Evolutionary conservation across 2,113 vertebrate genomes (phyloP).

Genomic region (Chaetodon auriga): DNA sequence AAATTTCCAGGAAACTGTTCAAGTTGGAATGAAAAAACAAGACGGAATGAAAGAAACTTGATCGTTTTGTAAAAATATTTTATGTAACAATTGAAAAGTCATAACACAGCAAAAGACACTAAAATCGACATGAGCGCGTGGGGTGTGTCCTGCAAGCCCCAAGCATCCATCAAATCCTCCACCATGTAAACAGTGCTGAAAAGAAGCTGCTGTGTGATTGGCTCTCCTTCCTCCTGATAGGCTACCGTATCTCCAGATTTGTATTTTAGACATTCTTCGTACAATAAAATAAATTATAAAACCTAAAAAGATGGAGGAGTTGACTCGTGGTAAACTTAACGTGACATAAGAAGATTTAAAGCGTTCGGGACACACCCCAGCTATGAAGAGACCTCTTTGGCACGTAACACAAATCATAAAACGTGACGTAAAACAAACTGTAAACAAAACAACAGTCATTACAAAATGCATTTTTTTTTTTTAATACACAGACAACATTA

Average conservation of each 20-base stretch:
- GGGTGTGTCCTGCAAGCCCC: constrained; percentile 56
- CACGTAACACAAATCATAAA: constrained; percentile 78
- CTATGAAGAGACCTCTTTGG: constrained; percentile 83
- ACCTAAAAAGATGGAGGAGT: constrained; percentile 28
- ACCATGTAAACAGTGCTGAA: constrained; percentile 73
- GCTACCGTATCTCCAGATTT: constrained; percentile 28
- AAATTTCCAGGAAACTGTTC: not conserved
- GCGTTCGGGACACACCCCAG: constrained; percentile 60
- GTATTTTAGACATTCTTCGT: constrained; percentile 35
- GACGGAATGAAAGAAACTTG: constrained; percentile 13
- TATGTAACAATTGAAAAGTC: constrained; percentile 74
- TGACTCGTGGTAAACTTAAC: constrained; percentile 58
- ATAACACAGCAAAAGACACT: constrained; percentile 72
- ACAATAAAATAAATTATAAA: constrained; percentile 63
- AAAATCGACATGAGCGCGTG: constrained; percentile 56
- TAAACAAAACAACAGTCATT: constrained; percentile 64
- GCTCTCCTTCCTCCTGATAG: constrained; percentile 36
- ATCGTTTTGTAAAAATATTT: constrained; percentile 75
- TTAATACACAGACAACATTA: constrained; percentile 61
- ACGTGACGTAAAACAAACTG: constrained; percentile 54
- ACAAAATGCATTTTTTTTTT: constrained; percentile 52
- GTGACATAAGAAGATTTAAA: constrained; percentile 39
- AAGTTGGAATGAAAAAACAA: not conserved
- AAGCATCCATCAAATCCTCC: constrained; percentile 41
- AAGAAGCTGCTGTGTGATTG: constrained; percentile 64